Evolutionary conservation across 2,888 invertebrate species (phyloP), one percentile per base, ranked within the genome.

Genomic region (Colletes collaris): DNA sequence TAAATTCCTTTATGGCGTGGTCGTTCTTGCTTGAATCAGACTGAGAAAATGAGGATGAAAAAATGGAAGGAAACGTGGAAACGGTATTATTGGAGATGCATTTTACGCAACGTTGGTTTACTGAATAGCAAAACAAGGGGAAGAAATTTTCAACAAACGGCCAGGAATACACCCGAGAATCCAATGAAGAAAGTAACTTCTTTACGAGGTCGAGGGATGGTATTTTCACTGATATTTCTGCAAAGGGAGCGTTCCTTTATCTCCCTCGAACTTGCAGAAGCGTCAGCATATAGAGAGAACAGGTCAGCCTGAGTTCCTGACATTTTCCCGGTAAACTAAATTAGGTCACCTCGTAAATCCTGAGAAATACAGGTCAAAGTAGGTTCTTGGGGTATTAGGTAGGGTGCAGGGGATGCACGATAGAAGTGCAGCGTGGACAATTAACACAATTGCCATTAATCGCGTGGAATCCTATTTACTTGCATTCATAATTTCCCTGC

Each of bases 261-360:
- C 53, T 76, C 53, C 8, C 16, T 40, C 49, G 59, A 75, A 68
- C 52, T 63, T 50, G 59, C 46, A 72, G 68, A 76, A 68, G 55
- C 66, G 37, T 73, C 66, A 75, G 74, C 70, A 46, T 66, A 67
- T 75, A 73, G 50, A 62, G 50, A 62, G 75, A 76, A 58, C 67
- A 74, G 82, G 79, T 80, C 80, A 81, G 37, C 66, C 55, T 7
- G 46, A 79, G 81, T 83, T 81, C 66, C 65, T 83, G 85, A 85
- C 81, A 86, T 82, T 86, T 85, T 69, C 64, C 59, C 62, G 63
- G 73, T 40, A 64, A 76, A 74, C 76, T 74, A 78, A 86, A 85
- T 86, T 81, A 62, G 83, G 77, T 83, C 76, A 71, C 73, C 50
- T 27, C 73, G 70, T 77, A 76, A 79, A 85, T 85, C 81, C 73